Evolutionary conservation across 2,888 invertebrate species (phyloP).

Genomic region (Tupiocoris notatus): DNA sequence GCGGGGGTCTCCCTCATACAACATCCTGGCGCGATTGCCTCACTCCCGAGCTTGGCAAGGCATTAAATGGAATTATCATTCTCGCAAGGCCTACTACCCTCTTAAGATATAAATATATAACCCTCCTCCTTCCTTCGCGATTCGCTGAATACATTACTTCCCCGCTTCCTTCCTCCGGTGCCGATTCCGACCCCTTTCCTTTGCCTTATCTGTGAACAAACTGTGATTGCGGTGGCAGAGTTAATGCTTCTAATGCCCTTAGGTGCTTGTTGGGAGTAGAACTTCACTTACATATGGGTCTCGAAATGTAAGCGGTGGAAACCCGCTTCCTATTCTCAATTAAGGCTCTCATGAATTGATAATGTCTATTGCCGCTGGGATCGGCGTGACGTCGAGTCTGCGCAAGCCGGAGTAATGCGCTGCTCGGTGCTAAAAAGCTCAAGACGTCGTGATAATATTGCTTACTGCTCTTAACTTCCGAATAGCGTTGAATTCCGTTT

Average conservation of each 20-base stretch:
- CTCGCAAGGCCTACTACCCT: not conserved
- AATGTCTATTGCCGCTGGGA: not conserved
- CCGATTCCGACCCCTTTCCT: not conserved
- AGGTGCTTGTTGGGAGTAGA: not conserved
- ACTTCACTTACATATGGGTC: not conserved
- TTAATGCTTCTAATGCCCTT: conserved; percentile 21
- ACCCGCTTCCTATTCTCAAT: not conserved
- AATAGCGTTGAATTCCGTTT: no score
- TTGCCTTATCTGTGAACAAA: conserved; percentile 1
- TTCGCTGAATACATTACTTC: not conserved
- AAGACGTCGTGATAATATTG: no score
- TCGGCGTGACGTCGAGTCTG: not conserved
- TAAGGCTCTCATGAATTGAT: not conserved
- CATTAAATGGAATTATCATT: conserved; percentile 24
- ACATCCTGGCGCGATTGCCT: not conserved
- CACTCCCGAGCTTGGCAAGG: not conserved
- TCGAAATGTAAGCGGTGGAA: not conserved
- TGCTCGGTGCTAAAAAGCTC: no score
- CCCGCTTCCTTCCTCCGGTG: not conserved
- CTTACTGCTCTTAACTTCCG: no score
- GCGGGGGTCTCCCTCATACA: not conserved
- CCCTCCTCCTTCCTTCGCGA: not conserved
- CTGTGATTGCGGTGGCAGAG: conserved; percentile 16
- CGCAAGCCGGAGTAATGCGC: no score
- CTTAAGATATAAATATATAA: conserved; percentile 7